Conservation (phyloP, 2,113 vertebrate genomes). For the Ctenomys sociabilis region DNA sequence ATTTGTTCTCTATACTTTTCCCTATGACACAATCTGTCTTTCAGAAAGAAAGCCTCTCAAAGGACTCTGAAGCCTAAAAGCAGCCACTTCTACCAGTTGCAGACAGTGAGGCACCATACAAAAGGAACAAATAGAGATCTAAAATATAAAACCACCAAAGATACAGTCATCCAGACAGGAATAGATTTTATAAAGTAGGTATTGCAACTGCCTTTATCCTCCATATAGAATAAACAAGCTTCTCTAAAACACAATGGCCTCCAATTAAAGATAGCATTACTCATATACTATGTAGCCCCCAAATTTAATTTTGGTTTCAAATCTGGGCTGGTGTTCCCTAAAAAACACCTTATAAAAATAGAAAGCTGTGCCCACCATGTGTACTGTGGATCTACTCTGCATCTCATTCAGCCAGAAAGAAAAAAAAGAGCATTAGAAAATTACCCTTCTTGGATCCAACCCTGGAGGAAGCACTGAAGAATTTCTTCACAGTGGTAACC, state of each 20-base stretch:
- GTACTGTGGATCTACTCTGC: background rate
- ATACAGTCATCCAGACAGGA: background rate
- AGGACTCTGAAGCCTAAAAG: background rate
- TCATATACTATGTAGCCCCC: background rate
- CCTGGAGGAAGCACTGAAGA: constrained; percentile 97
- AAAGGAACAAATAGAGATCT: background rate
- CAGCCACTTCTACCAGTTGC: background rate
- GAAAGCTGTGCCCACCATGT: background rate
- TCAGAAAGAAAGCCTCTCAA: constrained; percentile 1
- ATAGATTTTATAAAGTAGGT: background rate
- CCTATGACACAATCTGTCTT: background rate
- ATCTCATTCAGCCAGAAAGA: background rate
- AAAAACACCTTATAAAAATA: background rate
- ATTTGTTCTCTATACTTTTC: background rate
- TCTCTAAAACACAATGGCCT: background rate
- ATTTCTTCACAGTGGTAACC: constrained; percentile 98
- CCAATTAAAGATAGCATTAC: background rate
- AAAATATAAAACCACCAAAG: constrained; percentile 5
- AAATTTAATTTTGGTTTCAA: constrained; percentile 3
- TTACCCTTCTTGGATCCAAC: constrained; percentile 94
- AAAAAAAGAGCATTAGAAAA: background rate
- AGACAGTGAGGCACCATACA: background rate
- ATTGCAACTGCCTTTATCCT: constrained; percentile 18
- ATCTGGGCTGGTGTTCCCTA: background rate
- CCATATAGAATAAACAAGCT: background rate